A percentile compares a stretch with the other conserved stretches of the same genome.
phyloP scores from a whole-genome alignment of 1,140 invertebrate species.

The Asobara japonica region DNA sequence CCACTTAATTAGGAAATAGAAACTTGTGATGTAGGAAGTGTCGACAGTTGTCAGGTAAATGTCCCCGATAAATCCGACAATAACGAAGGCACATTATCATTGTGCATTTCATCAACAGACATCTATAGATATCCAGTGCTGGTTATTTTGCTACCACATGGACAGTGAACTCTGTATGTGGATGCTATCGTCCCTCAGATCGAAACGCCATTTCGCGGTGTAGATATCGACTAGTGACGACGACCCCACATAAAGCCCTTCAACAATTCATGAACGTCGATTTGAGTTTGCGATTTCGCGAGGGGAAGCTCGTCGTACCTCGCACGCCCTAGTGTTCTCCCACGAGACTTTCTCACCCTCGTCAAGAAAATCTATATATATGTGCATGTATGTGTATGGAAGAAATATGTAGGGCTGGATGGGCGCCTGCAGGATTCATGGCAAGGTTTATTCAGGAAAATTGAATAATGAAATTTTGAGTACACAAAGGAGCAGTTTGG shows the following conservation, averaged over 20 bases:
- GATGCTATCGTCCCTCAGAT: not conserved
- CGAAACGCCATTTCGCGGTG: conserved; percentile 1
- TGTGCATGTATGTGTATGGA: too few relatives aligned
- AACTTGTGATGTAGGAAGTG: not conserved
- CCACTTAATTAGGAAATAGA: not conserved
- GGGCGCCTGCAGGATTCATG: too few relatives aligned
- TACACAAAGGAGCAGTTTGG: too few relatives aligned
- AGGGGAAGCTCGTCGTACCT: conserved; percentile 36
- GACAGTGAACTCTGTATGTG: not conserved
- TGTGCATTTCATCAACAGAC: not conserved
- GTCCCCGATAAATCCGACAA: conserved; percentile 2
- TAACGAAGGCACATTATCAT: not conserved
- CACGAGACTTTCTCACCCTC: not conserved
- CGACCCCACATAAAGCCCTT: conserved; percentile 45
- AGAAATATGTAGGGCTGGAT: too few relatives aligned
- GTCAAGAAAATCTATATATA: too few relatives aligned
- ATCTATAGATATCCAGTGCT: not conserved
- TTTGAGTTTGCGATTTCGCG: conserved; percentile 29
- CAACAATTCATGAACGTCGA: conserved; percentile 56
- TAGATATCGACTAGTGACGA: conserved; percentile 52
- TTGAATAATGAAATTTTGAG: too few relatives aligned
- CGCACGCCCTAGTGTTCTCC: not conserved
- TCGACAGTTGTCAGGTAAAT: not conserved
- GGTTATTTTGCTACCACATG: not conserved
- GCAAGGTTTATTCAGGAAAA: too few relatives aligned